phyloP scores from a whole-genome alignment of 2,113 vertebrate species.

The Arizona elegans region DNA sequence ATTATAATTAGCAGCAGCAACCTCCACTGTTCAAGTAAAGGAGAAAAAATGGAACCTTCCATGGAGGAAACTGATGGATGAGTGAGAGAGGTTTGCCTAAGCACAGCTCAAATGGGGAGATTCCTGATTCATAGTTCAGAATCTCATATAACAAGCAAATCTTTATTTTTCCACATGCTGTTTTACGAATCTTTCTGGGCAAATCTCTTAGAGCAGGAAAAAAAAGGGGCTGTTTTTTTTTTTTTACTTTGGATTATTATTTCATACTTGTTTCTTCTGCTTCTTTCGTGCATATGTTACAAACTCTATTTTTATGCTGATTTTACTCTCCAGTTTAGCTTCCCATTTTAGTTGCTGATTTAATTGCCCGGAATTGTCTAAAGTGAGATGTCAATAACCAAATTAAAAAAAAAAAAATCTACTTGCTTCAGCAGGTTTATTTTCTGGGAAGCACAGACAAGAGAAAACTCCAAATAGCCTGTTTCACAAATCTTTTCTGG shows the following conservation, averaged over 20 bases:
- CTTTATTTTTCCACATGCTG: background rate
- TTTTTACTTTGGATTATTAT: background rate
- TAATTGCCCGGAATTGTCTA: background rate
- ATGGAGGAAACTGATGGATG: background rate
- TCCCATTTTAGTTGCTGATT: background rate
- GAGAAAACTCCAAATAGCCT: background rate
- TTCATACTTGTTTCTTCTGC: background rate
- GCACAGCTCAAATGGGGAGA: background rate
- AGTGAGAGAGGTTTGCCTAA: background rate
- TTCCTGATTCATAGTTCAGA: background rate
- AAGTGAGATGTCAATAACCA: background rate
- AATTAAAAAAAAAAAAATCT: background rate
- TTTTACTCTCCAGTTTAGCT: background rate
- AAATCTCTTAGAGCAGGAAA: background rate
- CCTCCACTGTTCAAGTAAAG: background rate
- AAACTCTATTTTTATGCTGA: background rate
- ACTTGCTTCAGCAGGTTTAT: background rate
- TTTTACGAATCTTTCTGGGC: background rate
- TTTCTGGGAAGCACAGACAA: background rate
- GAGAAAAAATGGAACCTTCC: background rate
- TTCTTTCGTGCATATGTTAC: background rate
- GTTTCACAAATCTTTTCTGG: background rate
- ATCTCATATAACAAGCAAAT: background rate
- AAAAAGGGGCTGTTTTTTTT: too few species aligned
- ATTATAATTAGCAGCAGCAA: background rate